Evolutionary conservation across 1,140 invertebrate genomes (phyloP), one percentile per base, ranked within the genome.

Genomic region (Ostrea edulis): DNA sequence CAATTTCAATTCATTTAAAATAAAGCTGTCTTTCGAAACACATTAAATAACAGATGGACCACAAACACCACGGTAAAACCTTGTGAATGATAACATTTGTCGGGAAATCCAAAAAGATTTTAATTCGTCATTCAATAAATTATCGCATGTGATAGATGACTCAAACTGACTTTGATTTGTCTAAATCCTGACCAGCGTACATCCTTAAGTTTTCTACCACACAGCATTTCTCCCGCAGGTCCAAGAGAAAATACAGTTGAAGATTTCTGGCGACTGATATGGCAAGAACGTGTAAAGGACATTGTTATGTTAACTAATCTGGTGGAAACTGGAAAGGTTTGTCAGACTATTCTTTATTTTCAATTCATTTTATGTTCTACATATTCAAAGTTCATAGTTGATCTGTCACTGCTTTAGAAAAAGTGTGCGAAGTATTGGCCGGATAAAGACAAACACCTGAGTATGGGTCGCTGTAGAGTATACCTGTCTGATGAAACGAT

Each of bases 191-290:
- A 22, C 14, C 22, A 77, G 29, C 87, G 82, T 20, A 89, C 53
- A 17, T 77, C n/a, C 17, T 8, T 35, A 25, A 84, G 44, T 85
- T 87, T 87, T 0, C 52, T 25, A 65, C 58, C 58, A 25, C 20
- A 58, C 8, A 2, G 20, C 0, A 62, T 81, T 86, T 77, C 11
- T 0, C 82, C 82, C 22, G 5, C 29, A 92, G 92, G 93, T 11
- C 93, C 93, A 2, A 91, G 62, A 53, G 58, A 58, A 22, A 85
- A 89, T 35, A 92, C 91, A 20, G 71, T 92, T 51, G 86, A 52
- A 71, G 94, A 95, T 82, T 94, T 95, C 85, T 95, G 93, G 94
- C 85, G 91, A 71, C 93, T 95, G 93, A 90, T 94, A 54, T 95
- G 94, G 94, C 92, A 95, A 84, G 92, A 94, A 85, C 84, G 91